Evolutionary conservation across 2,888 invertebrate genomes (phyloP).

Genomic region (Limnephilus marmoratus): DNA sequence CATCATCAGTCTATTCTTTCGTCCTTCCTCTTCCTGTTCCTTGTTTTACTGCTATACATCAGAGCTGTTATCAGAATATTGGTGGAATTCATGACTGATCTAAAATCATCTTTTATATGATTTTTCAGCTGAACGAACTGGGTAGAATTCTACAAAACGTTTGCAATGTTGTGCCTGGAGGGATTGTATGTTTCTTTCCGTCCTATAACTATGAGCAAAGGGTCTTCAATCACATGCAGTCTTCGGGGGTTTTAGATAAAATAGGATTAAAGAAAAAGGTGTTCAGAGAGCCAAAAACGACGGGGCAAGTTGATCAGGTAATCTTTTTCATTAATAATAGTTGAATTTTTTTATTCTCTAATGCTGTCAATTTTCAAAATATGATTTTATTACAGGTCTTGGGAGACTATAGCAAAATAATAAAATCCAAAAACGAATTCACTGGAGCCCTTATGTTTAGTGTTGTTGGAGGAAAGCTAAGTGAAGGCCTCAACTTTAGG

Average conservation of each 20-base stretch:
- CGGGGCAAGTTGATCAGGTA: constrained; percentile 85
- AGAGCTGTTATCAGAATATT: neutral
- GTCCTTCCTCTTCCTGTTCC: neutral
- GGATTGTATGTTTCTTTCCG: constrained; percentile 95
- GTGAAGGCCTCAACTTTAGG: constrained; percentile 97
- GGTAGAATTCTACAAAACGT: constrained; percentile 86
- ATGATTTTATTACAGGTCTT: constrained; percentile 69
- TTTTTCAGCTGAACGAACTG: constrained; percentile 84
- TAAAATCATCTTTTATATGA: neutral
- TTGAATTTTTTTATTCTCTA: neutral
- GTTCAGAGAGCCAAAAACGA: constrained; percentile 87
- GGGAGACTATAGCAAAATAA: constrained; percentile 79
- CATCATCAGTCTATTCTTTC: neutral
- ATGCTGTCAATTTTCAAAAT: neutral
- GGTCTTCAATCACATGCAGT: constrained; percentile 81
- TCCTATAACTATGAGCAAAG: constrained; percentile 92
- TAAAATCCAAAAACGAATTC: constrained; percentile 72
- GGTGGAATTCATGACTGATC: neutral
- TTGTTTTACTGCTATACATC: neutral
- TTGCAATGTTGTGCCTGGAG: constrained; percentile 89
- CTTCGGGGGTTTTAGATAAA: constrained; percentile 80
- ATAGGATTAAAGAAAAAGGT: constrained; percentile 84
- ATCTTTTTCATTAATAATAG: constrained; percentile 1
- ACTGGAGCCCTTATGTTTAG: constrained; percentile 92
- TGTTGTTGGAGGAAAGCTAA: constrained; percentile 98